Conservation (phyloP, 2,888 invertebrate genomes). For the Lamellibrachia columna region DNA sequence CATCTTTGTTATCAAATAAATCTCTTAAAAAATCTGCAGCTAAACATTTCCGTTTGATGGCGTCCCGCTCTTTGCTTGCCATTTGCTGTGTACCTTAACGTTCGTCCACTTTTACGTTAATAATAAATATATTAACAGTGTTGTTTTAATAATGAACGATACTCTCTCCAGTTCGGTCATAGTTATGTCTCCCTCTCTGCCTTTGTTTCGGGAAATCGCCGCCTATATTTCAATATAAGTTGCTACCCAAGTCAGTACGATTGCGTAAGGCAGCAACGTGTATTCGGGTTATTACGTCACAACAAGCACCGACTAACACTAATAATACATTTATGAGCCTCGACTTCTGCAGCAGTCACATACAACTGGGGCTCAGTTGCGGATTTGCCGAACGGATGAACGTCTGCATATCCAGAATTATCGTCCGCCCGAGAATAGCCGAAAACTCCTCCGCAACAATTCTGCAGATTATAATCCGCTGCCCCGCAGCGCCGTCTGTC, state of each 20-base stretch:
- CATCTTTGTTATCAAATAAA: too few species aligned
- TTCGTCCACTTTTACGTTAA: not conserved
- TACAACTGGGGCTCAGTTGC: not conserved
- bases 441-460: not conserved
- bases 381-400: not conserved
- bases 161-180: not conserved
- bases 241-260: not conserved
- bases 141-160: not conserved
- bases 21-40: not conserved
- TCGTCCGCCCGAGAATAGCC: not conserved
- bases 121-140: not conserved
- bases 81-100: not conserved
- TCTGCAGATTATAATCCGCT: not conserved
- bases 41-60: not conserved
- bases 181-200: not conserved
- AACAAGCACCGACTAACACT: not conserved
- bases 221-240: not conserved
- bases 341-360: not conserved
- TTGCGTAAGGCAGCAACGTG: not conserved
- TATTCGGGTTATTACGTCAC: not conserved
- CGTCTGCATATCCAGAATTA: not conserved
- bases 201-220: not conserved
- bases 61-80: not conserved
- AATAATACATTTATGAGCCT: not conserved
- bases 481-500: not conserved